phyloP scores from a whole-genome alignment of 92 coral and sea anemone genomes.

The Muricea muricata region DNA sequence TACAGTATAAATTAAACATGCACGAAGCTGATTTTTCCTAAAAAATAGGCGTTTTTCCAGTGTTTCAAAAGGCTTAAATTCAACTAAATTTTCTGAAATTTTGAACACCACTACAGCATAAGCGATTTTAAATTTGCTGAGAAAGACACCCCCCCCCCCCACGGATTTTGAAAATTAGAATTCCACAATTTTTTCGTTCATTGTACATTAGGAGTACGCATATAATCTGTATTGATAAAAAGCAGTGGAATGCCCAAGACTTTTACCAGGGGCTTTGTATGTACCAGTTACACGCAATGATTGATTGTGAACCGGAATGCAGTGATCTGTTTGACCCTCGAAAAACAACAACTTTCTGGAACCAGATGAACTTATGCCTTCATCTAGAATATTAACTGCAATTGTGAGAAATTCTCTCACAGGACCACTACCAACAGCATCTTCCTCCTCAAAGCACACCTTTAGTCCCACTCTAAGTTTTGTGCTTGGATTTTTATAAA shows the following conservation, averaged over 20 bases:
- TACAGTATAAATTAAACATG: too few relatives aligned
- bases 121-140: too few relatives aligned
- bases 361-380: conserved; percentile 16
- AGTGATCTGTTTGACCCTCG: not conserved
- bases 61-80: too few relatives aligned
- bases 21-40: too few relatives aligned
- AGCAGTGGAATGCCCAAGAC: conserved; percentile 22
- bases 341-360: conserved; percentile 5
- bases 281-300: conserved; percentile 15
- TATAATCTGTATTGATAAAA: too few relatives aligned
- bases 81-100: too few relatives aligned
- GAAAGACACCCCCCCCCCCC: too few relatives aligned
- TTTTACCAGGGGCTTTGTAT: conserved; percentile 10
- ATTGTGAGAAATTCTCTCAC: conserved; percentile 18
- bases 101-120: too few relatives aligned
- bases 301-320: conserved; percentile 8
- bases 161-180: too few relatives aligned
- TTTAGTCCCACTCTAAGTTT: not conserved
- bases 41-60: too few relatives aligned
- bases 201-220: too few relatives aligned
- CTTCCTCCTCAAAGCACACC: conserved; percentile 12
- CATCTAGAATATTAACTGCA: conserved; percentile 3
- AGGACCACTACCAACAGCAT: conserved; percentile 12
- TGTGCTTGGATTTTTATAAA: not conserved
- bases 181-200: not conserved